A percentile compares a stretch with the other conserved stretches of the same genome.
Conservation (phyloP, 1,140 invertebrate genomes). For the Zophobas morio region DNA sequence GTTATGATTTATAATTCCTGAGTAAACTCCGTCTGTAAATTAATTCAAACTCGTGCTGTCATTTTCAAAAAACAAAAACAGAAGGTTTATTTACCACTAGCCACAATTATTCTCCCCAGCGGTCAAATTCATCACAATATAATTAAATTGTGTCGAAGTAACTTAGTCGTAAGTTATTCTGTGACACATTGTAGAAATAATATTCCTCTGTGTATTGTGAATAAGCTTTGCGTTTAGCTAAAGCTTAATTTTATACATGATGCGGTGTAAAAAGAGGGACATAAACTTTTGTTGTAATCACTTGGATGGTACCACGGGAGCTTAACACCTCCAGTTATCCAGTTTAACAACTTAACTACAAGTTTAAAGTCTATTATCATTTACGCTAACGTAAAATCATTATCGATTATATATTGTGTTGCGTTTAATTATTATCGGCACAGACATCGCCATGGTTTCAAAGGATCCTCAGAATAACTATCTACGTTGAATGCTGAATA, state of each 20-base stretch:
- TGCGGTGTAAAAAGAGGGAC: too few relatives aligned
- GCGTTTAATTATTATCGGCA: slow-evolving; percentile 23
- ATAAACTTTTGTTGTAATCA: too few relatives aligned
- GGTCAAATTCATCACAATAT: background rate
- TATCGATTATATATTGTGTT: slow-evolving; percentile 13
- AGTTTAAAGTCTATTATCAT: background rate
- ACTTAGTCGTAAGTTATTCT: background rate
- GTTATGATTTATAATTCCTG: slow-evolving; percentile 22
- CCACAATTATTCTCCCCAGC: too few relatives aligned
- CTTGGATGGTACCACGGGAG: background rate
- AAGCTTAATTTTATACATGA: too few relatives aligned
- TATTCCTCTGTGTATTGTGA: background rate
- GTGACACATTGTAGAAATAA: background rate
- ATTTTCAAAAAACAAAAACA: too few relatives aligned
- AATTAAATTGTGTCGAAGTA: background rate
- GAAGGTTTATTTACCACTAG: too few relatives aligned
- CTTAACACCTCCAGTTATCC: background rate
- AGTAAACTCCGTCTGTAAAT: background rate
- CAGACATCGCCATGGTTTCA: slow-evolving; percentile 10
- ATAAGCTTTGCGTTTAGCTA: too few relatives aligned
- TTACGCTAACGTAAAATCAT: background rate
- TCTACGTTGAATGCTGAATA: background rate
- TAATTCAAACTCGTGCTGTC: background rate
- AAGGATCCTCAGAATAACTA: slow-evolving; percentile 8
- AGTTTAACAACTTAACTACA: background rate